Conservation (phyloP, 2,888 invertebrate species). For the Nasonovia ribisnigri region DNA sequence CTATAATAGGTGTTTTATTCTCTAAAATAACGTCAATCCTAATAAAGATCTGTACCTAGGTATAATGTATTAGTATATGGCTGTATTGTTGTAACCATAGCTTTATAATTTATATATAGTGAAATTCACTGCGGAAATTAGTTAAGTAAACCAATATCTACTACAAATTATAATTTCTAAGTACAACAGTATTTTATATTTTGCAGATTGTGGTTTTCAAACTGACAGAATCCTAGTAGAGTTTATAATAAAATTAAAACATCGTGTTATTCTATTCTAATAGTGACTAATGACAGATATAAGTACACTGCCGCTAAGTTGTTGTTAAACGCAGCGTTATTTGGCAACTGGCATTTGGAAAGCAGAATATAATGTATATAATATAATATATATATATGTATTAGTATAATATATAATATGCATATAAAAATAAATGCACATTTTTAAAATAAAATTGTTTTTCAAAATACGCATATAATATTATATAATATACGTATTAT, state of each 20-base stretch:
- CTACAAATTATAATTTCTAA: not conserved
- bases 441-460: not conserved
- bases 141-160: not conserved
- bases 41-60: not conserved
- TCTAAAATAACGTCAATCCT: not conserved
- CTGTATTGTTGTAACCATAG: not conserved
- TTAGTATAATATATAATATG: not conserved
- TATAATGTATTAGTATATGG: not conserved
- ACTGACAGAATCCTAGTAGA: not conserved
- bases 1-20: not conserved
- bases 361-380: not conserved
- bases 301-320: not conserved
- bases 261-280: not conserved
- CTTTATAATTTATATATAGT: not conserved
- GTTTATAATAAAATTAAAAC: not conserved
- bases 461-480: not conserved
- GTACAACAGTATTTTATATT: not conserved
- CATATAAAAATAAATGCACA: not conserved
- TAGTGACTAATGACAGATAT: not conserved
- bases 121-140: not conserved
- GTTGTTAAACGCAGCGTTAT: not conserved
- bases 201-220: not conserved
- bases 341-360: not conserved
- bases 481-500: not conserved
- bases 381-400: not conserved